These are phyloP conservation scores for Jaculus jaculus DNA, from an alignment of 2,113 vertebrate genomes.

Conservation along the genomic window DNA sequence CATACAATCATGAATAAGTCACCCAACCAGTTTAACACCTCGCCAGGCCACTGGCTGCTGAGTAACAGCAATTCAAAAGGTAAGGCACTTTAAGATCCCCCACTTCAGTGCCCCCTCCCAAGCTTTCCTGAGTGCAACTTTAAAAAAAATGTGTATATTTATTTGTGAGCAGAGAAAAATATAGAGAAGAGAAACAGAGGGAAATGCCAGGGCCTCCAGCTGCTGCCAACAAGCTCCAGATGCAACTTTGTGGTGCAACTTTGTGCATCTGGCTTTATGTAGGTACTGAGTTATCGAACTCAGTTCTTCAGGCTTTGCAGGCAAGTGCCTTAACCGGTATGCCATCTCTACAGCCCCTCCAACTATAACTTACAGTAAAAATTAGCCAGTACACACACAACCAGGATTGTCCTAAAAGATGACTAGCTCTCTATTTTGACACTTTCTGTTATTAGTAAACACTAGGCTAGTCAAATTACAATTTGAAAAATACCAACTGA, in stretches of 20 bases:
- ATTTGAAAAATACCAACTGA: background rate
- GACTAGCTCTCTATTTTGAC: background rate
- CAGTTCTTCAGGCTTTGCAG: too few relatives aligned
- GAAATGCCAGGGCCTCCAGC: too few relatives aligned
- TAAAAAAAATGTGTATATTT: too few relatives aligned
- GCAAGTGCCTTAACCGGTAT: too few relatives aligned
- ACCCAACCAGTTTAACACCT: background rate
- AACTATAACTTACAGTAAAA: background rate
- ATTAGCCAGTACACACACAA: background rate
- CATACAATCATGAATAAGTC: background rate
- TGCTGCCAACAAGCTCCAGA: too few relatives aligned
- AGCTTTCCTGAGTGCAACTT: background rate
- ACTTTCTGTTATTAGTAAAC: constrained; percentile 16
- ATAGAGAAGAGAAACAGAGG: too few relatives aligned
- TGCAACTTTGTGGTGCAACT: too few relatives aligned
- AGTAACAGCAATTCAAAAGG: background rate
- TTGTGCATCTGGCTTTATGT: too few relatives aligned
- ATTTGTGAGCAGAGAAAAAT: too few relatives aligned
- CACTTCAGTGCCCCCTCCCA: background rate
- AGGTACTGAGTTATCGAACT: too few relatives aligned
- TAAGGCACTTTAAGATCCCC: background rate
- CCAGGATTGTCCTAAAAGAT: background rate
- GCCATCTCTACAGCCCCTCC: background rate
- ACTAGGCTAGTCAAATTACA: background rate
- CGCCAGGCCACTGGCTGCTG: background rate